A percentile compares a stretch with the other conserved stretches of the same genome.
Conservation (phyloP, 2,797 vertebrate species). For the Typhlichthys subterraneus region DNA sequence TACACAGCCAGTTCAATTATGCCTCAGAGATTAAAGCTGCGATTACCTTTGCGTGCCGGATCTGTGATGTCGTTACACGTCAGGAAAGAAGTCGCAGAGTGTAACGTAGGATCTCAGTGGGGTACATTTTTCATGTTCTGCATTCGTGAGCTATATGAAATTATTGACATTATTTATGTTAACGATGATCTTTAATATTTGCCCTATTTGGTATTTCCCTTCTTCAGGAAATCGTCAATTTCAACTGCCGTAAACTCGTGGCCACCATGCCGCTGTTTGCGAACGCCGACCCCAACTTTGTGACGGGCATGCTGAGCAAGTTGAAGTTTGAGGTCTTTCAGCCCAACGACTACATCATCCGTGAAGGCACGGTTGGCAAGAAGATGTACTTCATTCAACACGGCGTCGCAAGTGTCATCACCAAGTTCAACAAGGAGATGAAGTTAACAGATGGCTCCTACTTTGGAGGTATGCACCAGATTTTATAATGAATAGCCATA, state of each 20-base stretch:
- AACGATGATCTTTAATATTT: constrained; percentile 19
- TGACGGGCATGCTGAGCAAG: constrained; percentile 98
- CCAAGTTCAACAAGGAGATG: constrained; percentile 96
- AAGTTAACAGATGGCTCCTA: constrained; percentile 97
- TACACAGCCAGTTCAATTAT: constrained; percentile 54
- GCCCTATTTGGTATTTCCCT: constrained; percentile 8
- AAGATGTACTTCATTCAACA: constrained; percentile 99
- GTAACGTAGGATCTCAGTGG: background rate
- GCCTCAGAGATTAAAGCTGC: constrained; percentile 27
- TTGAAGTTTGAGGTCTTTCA: constrained; percentile 97
- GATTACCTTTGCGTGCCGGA: constrained; percentile 20
- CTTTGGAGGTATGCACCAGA: constrained; percentile 86
- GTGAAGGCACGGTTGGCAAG: constrained; percentile 96
- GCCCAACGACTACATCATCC: constrained; percentile 96
- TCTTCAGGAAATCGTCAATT: constrained; percentile 95
- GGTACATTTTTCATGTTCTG: constrained; percentile 2
- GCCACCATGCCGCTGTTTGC: constrained; percentile 98
- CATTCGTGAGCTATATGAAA: background rate
- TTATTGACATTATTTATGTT: constrained; percentile 16
- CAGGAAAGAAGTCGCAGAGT: background rate
- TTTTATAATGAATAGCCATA: too few species aligned
- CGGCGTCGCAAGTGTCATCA: constrained; percentile 95
- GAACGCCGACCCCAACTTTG: constrained; percentile 97
- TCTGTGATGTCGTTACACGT: constrained; percentile 32
- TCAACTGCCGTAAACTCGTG: constrained; percentile 95